Base-by-base conservation (phyloP, 2,113 vertebrate genomes). In the cat (Felis catus) region DNA sequence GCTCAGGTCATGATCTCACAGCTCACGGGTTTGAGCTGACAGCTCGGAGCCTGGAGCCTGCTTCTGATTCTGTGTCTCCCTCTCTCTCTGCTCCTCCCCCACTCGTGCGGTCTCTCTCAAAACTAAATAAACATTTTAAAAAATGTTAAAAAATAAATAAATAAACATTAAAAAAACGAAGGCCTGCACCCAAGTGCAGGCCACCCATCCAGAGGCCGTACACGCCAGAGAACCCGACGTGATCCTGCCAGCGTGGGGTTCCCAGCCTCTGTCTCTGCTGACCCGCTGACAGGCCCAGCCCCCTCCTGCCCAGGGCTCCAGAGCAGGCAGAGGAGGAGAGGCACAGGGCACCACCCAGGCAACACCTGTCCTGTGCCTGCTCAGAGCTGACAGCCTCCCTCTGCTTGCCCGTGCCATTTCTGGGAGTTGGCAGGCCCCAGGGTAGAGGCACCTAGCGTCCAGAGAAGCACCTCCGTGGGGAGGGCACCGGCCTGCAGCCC, bases 191-290 rank as follows among this genome's bases (percentile, higher is more conserved):
- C 93, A 13, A 29, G 9, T 0, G 16, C 14, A 48, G 66, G 55
- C 1, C 5, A 14, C 74, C n/a, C 12, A 8, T 45, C 45, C 79
- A 5, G 11, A 83, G 51, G 25, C 31, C 27, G 18, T 41, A 11
- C 53, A 11, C 3, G 0, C 45, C 73, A 66, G 55, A 33, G 8
- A 31, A 3, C 55, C 27, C 0, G 1, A 7, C 4, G 0, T 10
- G 2, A 0, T 27, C 55, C 31, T 7, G 31, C 5, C 4, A 5
- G 55, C 74, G n/a, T 0, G 0, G 41, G 83, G 71, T 0, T 65
- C 21, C 51, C 41, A 0, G 63, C 63, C 65, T 74, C 63, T 25
- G 10, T 23, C 36, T 15, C 84, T 10, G 18, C n/a, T 3, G 4
- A 14, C 61, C 18, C 0, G 7, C 1, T 9, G 48, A 25, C 27